Evolutionary conservation across 2,113 vertebrate species (phyloP), one percentile per base, ranked within the genome.

Genomic region (Sardina pilchardus): DNA sequence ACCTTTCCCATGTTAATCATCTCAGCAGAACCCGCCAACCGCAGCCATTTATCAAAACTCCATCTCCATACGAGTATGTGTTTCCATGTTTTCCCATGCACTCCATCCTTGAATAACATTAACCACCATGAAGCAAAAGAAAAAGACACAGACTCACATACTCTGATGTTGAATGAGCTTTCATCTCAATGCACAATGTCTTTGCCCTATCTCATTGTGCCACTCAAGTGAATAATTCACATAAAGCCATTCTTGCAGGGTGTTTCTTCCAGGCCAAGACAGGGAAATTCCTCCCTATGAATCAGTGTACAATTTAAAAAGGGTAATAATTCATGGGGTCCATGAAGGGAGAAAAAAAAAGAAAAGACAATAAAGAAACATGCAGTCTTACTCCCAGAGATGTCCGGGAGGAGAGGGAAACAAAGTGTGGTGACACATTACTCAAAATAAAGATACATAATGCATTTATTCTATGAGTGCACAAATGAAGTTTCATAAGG

Each of bases 1-100:
- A 59, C 53, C 53, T 24, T 59, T 59, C 48, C 5, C 67, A 24
- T 81, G 67, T 53, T 81, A 80, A 86, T 83, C 67, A 80, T 43
- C 53, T n/a, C 75, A 53, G 5, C 17, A 53, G 45, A 56, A 44
- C 45, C 44, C 16, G 56, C 39, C 81, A 21, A 6, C 45, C 42
- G 30, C 82, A 45, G 30, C 43, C 56, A 86, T 86, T 50, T 48
- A 83, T 83, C 85, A 53, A 53, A 83, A 81, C 36, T 30, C 8
- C 83, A n/a, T 50, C n/a, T 44, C 48, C n/a, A 86, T 83, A 14
- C 45, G 26, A 43, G 71, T 50, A 24, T 5, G 53, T 19, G 24
- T 75, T 71, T 83, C 30, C 71, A 12, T 78, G 71, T 78, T 39
- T 34, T 17, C 36, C 30, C 26, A 71, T 78, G 30, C 71, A 36